Conservation (phyloP, 1,140 invertebrate genomes). For the Bombus huntii region DNA sequence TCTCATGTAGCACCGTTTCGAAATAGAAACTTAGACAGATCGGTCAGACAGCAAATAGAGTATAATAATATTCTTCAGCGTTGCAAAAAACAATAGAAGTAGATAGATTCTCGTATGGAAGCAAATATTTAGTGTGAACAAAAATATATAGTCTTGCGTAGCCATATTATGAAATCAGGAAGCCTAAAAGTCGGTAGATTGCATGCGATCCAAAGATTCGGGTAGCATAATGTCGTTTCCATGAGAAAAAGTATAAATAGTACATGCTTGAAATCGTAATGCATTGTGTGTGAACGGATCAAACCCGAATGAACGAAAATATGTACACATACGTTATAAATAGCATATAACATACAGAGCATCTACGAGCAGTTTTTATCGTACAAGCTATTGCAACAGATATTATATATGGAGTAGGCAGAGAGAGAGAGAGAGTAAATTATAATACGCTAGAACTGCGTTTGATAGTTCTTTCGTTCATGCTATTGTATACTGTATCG, state of each 20-base stretch:
- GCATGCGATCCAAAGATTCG: slow-evolving; percentile 78
- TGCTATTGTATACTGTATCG: slow-evolving; percentile 9
- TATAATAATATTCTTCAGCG: slow-evolving; percentile 9
- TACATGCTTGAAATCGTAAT: slow-evolving; percentile 52
- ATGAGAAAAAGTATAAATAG: slow-evolving; percentile 12
- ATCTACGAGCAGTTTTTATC: slow-evolving; percentile 30
- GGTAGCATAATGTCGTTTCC: slow-evolving; percentile 63
- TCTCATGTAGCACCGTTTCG: neutral
- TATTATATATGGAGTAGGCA: slow-evolving; percentile 11
- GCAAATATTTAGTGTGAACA: slow-evolving; percentile 48
- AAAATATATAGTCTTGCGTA: slow-evolving; percentile 61
- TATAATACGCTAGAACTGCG: slow-evolving; percentile 12
- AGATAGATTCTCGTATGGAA: slow-evolving; percentile 51
- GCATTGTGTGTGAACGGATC: slow-evolving; percentile 21
- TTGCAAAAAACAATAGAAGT: slow-evolving; percentile 44
- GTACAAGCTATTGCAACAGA: slow-evolving; percentile 43
- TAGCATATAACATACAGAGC: slow-evolving; percentile 24
- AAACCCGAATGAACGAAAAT: neutral
- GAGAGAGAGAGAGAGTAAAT: neutral
- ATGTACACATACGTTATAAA: slow-evolving; percentile 23
- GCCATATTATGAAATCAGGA: slow-evolving; percentile 67
- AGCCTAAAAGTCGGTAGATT: slow-evolving; percentile 82
- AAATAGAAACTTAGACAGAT: slow-evolving; percentile 9
- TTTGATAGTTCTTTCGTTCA: slow-evolving; percentile 12
- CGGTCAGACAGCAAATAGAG: slow-evolving; percentile 11